Percentiles rank a stretch among this genome's conserved stretches.
These are phyloP conservation scores for Carettochelys insculpta DNA, from an alignment of 2,113 vertebrate genomes.

Conservation along the genomic window DNA sequence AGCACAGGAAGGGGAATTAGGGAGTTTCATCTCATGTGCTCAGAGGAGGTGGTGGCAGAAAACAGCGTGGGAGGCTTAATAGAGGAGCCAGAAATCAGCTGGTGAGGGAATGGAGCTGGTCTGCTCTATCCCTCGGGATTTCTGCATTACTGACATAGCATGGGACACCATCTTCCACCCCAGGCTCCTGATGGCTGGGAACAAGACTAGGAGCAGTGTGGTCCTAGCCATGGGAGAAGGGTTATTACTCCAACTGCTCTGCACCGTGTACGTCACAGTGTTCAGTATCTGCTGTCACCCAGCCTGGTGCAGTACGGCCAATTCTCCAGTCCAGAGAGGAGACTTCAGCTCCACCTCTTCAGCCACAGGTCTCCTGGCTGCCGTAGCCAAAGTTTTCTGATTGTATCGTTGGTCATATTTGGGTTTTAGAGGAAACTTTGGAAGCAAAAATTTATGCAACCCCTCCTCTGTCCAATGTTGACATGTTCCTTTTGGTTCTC, in stretches of 20 bases:
- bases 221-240: not conserved
- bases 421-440: not conserved
- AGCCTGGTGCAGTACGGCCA: not conserved
- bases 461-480: not conserved
- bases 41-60: conserved; percentile 29
- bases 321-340: not conserved
- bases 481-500: not conserved
- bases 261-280: not conserved
- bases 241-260: not conserved
- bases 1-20: not conserved
- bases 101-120: not conserved
- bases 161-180: not conserved
- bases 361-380: not conserved
- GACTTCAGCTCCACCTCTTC: not conserved
- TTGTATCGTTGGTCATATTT: too few species aligned
- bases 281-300: not conserved
- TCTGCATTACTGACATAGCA: not conserved
- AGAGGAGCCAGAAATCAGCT: not conserved
- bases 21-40: conserved; percentile 20
- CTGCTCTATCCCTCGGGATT: too few species aligned
- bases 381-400: not conserved
- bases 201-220: not conserved
- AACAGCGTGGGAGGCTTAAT: conserved; percentile 7
- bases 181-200: not conserved
- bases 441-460: not conserved